These are phyloP conservation scores for Jaculus jaculus DNA, from an alignment of 2,113 vertebrate genomes.

Conservation along the genomic window DNA sequence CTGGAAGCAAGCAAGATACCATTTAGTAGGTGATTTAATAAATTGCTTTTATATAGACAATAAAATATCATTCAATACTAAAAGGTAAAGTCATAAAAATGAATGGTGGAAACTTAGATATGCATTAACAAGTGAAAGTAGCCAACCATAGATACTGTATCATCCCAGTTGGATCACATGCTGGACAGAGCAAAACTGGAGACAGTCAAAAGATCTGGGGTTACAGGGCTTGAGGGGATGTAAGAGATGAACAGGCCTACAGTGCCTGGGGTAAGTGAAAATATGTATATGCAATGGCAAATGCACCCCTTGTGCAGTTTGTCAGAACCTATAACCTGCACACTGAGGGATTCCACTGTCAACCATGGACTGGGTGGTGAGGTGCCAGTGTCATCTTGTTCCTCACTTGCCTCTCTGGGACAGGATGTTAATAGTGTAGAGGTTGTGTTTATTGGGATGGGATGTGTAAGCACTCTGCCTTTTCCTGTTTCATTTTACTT, in stretches of 20 bases:
- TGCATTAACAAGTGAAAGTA: not conserved
- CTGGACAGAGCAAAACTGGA: not conserved
- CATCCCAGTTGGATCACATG: not conserved
- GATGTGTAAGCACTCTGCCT: not conserved
- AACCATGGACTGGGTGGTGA: not conserved
- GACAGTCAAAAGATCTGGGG: not conserved
- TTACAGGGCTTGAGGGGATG: not conserved
- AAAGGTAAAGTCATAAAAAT: not conserved
- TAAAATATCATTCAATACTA: not conserved
- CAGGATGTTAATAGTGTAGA: too few relatives aligned
- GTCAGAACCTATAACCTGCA: not conserved
- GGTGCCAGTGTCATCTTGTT: not conserved
- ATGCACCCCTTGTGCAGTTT: not conserved
- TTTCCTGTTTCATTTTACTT: not conserved
- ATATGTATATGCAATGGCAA: not conserved
- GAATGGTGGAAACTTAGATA: not conserved
- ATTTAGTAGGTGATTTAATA: not conserved
- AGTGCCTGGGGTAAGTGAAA: not conserved
- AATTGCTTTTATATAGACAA: not conserved
- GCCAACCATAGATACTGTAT: not conserved
- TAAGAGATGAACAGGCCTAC: not conserved
- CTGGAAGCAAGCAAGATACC: not conserved
- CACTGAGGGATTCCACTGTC: not conserved
- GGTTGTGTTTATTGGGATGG: not conserved
- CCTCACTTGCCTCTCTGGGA: too few relatives aligned